phyloP scores from a whole-genome alignment of 2,888 invertebrate species.

The Caenorhabditis becei region DNA sequence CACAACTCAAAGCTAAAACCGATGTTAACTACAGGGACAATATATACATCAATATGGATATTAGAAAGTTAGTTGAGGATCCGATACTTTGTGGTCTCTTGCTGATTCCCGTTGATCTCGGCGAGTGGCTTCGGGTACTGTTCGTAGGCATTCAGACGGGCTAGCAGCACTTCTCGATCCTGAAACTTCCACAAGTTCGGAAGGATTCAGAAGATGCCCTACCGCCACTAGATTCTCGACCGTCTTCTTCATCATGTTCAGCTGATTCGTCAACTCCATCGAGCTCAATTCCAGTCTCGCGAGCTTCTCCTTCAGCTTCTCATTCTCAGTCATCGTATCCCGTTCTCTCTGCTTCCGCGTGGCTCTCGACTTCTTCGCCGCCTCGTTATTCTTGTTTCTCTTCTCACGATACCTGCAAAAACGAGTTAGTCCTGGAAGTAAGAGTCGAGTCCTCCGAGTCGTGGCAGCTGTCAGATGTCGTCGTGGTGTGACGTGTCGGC shows the following conservation, averaged over 20 bases:
- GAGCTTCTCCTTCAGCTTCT: neutral
- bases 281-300: neutral
- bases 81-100: too few species aligned
- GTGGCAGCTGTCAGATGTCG: too few species aligned
- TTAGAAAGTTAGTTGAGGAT: neutral
- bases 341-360: slow-evolving; percentile 66
- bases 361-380: slow-evolving; percentile 73
- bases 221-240: too few species aligned
- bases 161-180: neutral
- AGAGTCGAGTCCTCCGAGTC: too few species aligned
- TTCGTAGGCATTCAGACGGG: neutral
- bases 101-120: neutral
- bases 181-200: neutral
- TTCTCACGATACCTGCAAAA: slow-evolving; percentile 67
- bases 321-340: slow-evolving; percentile 22
- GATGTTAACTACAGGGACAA: neutral
- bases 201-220: neutral
- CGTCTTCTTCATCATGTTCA: neutral
- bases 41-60: neutral
- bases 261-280: neutral
- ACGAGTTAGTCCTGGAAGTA: neutral
- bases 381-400: slow-evolving; percentile 71
- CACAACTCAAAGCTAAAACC: slow-evolving; percentile 12
- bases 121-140: neutral
- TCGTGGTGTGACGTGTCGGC: too few species aligned